These are phyloP conservation scores for Nezara viridula DNA, from an alignment of 2,888 invertebrate species.

Conservation along the genomic window DNA sequence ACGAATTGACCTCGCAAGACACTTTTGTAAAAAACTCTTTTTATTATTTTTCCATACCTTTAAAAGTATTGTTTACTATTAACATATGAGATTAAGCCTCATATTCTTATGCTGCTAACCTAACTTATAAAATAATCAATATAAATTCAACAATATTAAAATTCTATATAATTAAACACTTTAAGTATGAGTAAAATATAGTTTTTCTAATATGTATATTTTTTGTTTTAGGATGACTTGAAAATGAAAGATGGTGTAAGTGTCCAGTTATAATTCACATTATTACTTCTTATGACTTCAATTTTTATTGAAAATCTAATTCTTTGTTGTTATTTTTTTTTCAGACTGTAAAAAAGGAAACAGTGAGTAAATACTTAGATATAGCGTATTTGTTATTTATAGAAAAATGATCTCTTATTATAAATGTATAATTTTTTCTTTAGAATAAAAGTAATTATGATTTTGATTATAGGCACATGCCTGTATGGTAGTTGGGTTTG, in stretches of 20 bases:
- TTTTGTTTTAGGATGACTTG: not conserved
- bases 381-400: not conserved
- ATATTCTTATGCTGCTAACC: too few relatives aligned
- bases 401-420: not conserved
- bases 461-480: not conserved
- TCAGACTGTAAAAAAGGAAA: not conserved
- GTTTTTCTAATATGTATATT: not conserved
- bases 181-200: too few relatives aligned
- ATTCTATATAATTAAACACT: too few relatives aligned
- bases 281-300: not conserved
- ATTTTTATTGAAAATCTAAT: not conserved
- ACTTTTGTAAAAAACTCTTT: too few relatives aligned
- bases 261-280: not conserved
- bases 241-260: not conserved
- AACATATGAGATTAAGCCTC: too few relatives aligned
- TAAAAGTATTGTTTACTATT: too few relatives aligned
- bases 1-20: too few relatives aligned
- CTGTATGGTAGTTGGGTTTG: constrained; percentile 88
- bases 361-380: not conserved
- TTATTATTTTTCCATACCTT: too few relatives aligned
- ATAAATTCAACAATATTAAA: too few relatives aligned
- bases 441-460: not conserved
- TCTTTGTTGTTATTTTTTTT: constrained; percentile 23
- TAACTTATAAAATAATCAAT: too few relatives aligned
- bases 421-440: not conserved